Evolutionary conservation across 2,888 invertebrate genomes (phyloP).

Genomic region (Pharmacophagus antenor): DNA sequence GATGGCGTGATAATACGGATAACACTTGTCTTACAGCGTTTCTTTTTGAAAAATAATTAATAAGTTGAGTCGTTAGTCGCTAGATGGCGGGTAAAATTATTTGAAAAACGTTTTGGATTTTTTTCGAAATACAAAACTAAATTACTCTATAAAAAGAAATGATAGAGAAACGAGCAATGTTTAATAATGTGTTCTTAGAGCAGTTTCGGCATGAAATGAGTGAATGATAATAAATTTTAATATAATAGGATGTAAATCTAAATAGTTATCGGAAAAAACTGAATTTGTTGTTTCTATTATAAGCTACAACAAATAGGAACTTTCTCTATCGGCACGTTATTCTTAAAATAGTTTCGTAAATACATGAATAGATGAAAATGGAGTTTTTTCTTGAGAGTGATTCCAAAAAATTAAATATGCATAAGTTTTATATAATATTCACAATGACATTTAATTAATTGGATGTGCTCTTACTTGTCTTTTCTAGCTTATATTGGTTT

Average conservation of each 20-base stretch:
- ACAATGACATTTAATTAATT: no score
- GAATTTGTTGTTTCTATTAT: background rate
- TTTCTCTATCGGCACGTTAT: background rate
- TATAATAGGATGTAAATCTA: slow-evolving; percentile 4
- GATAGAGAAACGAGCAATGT: background rate
- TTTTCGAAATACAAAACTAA: no score
- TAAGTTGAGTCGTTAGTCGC: background rate
- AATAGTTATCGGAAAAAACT: background rate
- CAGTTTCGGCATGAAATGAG: background rate
- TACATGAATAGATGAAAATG: no score
- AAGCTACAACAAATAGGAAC: background rate
- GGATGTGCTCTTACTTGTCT: no score
- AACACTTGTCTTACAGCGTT: background rate
- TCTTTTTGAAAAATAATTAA: background rate
- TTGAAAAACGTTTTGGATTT: background rate
- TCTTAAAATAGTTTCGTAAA: background rate
- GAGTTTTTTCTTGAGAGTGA: no score
- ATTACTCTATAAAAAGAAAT: background rate
- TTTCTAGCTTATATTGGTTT: no score
- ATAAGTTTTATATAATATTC: no score
- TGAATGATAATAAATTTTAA: background rate
- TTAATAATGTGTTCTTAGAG: background rate
- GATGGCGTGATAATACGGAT: background rate
- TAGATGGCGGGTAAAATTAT: background rate
- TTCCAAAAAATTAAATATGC: no score